Evolutionary conservation across 2,888 invertebrate genomes (phyloP).

Genomic region (Cataglyphis albicans): DNA sequence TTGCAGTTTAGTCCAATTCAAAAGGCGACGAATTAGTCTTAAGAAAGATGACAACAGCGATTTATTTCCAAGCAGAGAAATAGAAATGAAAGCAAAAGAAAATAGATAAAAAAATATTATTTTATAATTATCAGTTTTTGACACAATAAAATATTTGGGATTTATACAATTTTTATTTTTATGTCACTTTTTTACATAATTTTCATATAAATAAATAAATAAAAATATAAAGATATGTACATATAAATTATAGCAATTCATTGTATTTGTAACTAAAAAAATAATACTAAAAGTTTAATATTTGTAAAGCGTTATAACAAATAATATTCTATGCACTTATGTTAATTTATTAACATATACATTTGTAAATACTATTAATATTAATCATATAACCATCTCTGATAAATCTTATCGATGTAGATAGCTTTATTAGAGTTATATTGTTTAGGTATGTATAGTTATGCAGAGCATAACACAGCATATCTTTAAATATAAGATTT

Average conservation of each 20-base stretch:
- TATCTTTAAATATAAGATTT: slow-evolving; percentile 21
- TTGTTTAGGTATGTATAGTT: not conserved
- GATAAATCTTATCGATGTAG: not conserved
- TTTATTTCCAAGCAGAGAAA: not conserved
- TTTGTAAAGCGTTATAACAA: not conserved
- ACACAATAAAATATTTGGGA: not conserved
- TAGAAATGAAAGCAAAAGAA: not conserved
- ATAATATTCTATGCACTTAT: not conserved
- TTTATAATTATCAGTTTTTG: not conserved
- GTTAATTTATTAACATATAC: not conserved
- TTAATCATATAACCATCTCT: not conserved
- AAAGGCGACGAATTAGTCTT: slow-evolving; percentile 11
- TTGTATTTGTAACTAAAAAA: not conserved
- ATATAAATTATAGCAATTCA: not conserved
- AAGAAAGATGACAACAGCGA: not conserved
- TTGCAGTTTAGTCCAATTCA: slow-evolving; percentile 18
- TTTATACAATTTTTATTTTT: not conserved
- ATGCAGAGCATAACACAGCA: slow-evolving; percentile 1
- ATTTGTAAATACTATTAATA: not conserved
- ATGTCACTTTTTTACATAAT: not conserved
- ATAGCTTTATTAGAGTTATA: slow-evolving; percentile 3
- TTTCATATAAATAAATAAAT: not conserved
- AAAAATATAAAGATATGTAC: too few species aligned
- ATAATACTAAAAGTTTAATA: not conserved
- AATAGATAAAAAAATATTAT: not conserved